Evolutionary conservation across 2,888 invertebrate genomes (phyloP).

Genomic region (Dasypogon diadema): DNA sequence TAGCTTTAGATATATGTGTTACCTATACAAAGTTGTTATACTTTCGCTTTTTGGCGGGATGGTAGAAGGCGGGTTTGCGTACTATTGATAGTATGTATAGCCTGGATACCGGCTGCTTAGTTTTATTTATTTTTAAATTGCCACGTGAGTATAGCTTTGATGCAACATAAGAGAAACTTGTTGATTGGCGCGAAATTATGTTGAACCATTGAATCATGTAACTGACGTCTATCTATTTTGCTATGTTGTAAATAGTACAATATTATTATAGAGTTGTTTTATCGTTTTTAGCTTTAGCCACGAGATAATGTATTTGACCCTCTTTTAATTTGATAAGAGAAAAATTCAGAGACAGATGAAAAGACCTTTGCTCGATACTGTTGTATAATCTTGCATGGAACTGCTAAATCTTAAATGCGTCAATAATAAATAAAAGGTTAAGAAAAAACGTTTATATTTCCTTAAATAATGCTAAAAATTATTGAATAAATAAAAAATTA

Average conservation of each 20-base stretch:
- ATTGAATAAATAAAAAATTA: too few relatives aligned
- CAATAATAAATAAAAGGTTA: too few relatives aligned
- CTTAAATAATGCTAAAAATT: too few relatives aligned
- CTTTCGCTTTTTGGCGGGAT: slow-evolving; percentile 39
- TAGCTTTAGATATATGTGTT: neutral
- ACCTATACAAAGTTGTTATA: slow-evolving; percentile 7
- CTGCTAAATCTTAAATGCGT: neutral
- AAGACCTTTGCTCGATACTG: neutral
- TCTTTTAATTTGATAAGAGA: neutral
- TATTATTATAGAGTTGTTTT: neutral
- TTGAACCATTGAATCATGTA: neutral
- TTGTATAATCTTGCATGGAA: neutral
- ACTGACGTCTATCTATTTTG: neutral
- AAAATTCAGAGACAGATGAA: neutral
- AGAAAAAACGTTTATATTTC: too few relatives aligned
- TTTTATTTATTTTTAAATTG: slow-evolving; percentile 25
- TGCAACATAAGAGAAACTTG: neutral
- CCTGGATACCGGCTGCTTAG: slow-evolving; percentile 5
- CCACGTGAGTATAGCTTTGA: slow-evolving; percentile 17
- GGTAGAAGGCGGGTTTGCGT: neutral
- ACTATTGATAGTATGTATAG: neutral
- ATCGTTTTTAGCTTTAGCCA: neutral
- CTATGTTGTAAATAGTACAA: neutral
- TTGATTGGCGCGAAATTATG: slow-evolving; percentile 4
- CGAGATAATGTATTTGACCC: neutral